Base-by-base conservation (phyloP, 2,797 vertebrate species). In the Melanogrammus aeglefinus region DNA sequence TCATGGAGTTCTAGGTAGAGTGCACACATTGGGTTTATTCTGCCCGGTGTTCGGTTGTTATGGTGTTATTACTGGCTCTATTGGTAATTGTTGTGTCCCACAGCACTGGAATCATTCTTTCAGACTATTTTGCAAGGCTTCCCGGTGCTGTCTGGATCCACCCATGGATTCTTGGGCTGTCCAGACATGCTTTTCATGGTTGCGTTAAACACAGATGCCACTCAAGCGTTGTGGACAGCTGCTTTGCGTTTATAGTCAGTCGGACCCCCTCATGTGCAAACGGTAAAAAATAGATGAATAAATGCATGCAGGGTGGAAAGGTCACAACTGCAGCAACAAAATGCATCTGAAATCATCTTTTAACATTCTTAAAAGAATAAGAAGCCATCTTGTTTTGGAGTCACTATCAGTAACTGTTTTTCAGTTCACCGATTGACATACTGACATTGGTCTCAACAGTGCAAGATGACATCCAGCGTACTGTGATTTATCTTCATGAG, bases 151-250 rank as follows among this genome's bases (percentile, higher is more conserved):
- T 73, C 74, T 73, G 74, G 38, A 85, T 82, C 76, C 78, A 29
- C 76, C 70, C 24, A 36, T 76, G 51, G 35, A 84, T 86, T 86
- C 83, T 73, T 85, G n/a, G 29, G 74, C 72, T 74, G 88, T 82
- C 79, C 38, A 24, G 80, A 84, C 83, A 78, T 44, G 81, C 71
- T 36, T 77, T 63, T 82, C 75, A 78, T 75, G 79, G 76, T 81
- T 76, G 51, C 2, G 21, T 77, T 82, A 18, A 76, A 29, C 63
- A 24, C 73, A 33, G 38, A 57, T 36, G 10, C 35, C 21, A n/a
- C n/a, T 38, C 31, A 57, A 38, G 7, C 21, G n/a, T 4, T n/a
- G 9, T n/a, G 36, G n/a, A 44, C 21, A n/a, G 35, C 16, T 74
- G 41, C 13, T 70, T 39, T 36, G 31, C 24, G 71, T 0, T 36